Conservation (phyloP, 2,888 invertebrate species). For the Pocota personata region DNA sequence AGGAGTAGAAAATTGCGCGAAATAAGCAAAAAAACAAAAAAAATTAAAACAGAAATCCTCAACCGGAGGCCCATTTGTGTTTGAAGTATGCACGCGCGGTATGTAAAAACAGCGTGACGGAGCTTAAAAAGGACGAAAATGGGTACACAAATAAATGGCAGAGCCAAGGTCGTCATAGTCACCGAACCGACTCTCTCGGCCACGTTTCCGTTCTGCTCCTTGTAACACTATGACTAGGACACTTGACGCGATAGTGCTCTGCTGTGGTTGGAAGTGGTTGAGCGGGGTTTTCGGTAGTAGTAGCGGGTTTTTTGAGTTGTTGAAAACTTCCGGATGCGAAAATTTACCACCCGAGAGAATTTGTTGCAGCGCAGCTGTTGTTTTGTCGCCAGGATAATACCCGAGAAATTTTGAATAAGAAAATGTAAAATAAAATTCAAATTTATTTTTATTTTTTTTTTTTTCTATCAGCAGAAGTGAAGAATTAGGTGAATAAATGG, state of each 20-base stretch:
- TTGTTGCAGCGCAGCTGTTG: conserved; percentile 30
- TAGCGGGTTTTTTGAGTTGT: conserved; percentile 35
- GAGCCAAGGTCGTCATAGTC: conserved; percentile 70
- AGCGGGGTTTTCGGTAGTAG: not conserved
- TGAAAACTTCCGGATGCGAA: conserved; percentile 60
- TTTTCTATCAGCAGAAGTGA: not conserved
- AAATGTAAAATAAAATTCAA: not conserved
- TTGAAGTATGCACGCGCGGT: conserved; percentile 69
- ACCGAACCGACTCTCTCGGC: conserved; percentile 42
- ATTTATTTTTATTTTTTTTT: conserved; percentile 3
- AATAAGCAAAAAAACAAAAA: conserved; percentile 4
- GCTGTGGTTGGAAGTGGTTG: conserved; percentile 21
- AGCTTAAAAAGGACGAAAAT: conserved; percentile 62
- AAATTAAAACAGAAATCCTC: not conserved
- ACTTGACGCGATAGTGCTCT: conserved; percentile 59
- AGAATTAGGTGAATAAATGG: no score
- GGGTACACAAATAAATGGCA: conserved; percentile 68
- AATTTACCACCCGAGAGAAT: conserved; percentile 21
- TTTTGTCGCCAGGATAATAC: conserved; percentile 19
- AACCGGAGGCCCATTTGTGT: conserved; percentile 65
- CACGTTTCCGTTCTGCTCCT: conserved; percentile 2
- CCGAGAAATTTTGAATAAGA: conserved; percentile 8
- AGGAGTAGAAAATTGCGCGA: conserved; percentile 58
- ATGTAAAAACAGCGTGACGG: conserved; percentile 66
- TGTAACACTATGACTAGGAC: conserved; percentile 41